These are phyloP conservation scores for Phyllostomus hastatus DNA, from an alignment of 2,113 vertebrate species.

Conservation along the genomic window DNA sequence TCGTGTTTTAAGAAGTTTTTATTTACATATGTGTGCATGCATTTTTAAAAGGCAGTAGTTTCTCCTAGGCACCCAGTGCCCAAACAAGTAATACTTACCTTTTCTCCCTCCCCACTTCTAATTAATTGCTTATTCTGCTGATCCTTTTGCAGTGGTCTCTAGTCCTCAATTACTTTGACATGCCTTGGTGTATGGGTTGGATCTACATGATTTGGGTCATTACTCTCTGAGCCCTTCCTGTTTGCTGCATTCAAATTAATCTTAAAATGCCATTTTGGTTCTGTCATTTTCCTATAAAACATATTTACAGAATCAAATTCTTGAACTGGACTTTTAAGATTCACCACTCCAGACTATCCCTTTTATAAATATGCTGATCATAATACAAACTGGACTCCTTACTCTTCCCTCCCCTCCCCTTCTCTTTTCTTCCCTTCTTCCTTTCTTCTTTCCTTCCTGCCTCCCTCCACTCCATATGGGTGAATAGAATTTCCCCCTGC, in stretches of 20 bases:
- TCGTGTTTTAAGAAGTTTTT: constrained; percentile 27
- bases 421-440: not conserved
- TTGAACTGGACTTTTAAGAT: not conserved
- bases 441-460: not conserved
- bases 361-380: not conserved
- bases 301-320: not conserved
- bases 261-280: not conserved
- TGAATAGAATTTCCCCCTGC: not conserved
- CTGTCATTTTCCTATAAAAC: constrained; percentile 16
- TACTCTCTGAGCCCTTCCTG: not conserved
- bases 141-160: not conserved
- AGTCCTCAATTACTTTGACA: not conserved
- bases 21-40: not conserved
- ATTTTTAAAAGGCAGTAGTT: constrained; percentile 6
- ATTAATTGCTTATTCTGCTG: not conserved
- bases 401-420: not conserved
- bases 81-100: not conserved
- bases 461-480: not conserved
- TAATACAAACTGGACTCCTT: not conserved
- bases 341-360: not conserved
- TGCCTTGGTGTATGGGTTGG: not conserved
- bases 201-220: not conserved
- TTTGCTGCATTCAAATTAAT: not conserved
- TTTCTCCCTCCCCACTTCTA: not conserved
- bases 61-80: not conserved